Base-by-base conservation (phyloP, 2,797 vertebrate species). In the Thaleichthys pacificus region DNA sequence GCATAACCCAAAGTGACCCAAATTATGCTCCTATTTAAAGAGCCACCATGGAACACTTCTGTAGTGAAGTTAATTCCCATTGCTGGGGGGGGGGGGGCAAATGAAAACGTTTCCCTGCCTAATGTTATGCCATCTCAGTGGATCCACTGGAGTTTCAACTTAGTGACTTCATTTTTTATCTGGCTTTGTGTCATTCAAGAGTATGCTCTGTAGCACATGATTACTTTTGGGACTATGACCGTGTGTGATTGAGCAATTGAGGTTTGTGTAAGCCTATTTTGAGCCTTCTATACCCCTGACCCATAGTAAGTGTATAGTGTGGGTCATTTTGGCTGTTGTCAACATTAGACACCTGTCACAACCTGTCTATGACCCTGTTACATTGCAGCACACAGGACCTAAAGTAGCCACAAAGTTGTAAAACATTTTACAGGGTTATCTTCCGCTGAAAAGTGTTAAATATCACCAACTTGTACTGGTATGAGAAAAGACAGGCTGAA, bases 1-100 rank as follows among this genome's bases (percentile, higher is more conserved):
- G 42, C 72, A 76, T 62, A 69, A 76, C 69, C 73, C 70, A 79
- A 71, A 84, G 68, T 87, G 88, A 91, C 89, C 86, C 78, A 89
- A 47, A 83, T 90, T 92, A 66, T 81, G 81, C 77, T 78, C 82
- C 86, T 91, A 88, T 92, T 91, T 91, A 91, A 92, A 90, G 86
- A 76, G 77, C 70, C 80, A 80, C 47, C 73, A 76, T 71, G 73
- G 68, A 76, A 84, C 68, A 74, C 51, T 72, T 57, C 51, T 65
- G 66, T 78, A 78, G 69, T 82, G 66, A 78, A 86, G 74, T 73
- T 35, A 78, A 81, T 81, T 79, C 83, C 81, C 76, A 77, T 26
- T 77, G 51, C 71, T 47, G 42, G 42, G 42, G 42, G 38, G 38
- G 38, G 42, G 42, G 38, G 1, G 7, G 38, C 38, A 12, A 11